Conservation (phyloP, 2,113 vertebrate genomes). For the Tachysurus vachellii region DNA sequence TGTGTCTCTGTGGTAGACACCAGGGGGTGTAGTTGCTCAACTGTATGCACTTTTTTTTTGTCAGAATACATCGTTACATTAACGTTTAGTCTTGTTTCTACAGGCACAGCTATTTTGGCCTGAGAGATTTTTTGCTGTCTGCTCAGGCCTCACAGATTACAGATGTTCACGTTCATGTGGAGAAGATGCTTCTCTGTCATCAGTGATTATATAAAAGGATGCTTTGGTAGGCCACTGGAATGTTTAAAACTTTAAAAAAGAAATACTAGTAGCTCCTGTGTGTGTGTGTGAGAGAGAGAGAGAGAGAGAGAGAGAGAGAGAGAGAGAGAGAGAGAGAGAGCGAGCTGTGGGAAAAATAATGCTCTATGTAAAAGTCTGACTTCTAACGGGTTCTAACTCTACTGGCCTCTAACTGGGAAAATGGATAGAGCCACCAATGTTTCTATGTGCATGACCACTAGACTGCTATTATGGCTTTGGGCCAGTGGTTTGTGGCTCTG, state of each 20-base stretch:
- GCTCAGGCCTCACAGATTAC: background rate
- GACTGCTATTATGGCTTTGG: slow-evolving; percentile 43
- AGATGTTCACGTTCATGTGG: slow-evolving; percentile 8
- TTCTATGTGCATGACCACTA: slow-evolving; percentile 8
- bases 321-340: background rate
- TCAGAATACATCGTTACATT: background rate
- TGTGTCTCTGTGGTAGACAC: background rate
- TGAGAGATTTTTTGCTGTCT: slow-evolving; percentile 6
- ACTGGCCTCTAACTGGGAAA: background rate
- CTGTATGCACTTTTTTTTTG: background rate
- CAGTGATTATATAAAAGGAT: slow-evolving; percentile 35
- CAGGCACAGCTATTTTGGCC: background rate
- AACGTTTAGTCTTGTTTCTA: background rate
- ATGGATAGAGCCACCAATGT: slow-evolving; percentile 36
- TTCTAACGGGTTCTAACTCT: background rate
- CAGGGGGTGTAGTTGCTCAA: slow-evolving; percentile 38
- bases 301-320: background rate
- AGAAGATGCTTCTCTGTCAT: slow-evolving; percentile 42
- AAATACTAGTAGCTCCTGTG: background rate
- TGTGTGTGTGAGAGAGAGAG: background rate
- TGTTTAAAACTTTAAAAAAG: slow-evolving; percentile 11
- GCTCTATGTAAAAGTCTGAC: slow-evolving; percentile 35
- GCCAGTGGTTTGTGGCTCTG: slow-evolving; percentile 44
- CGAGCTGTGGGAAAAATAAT: slow-evolving; percentile 53
- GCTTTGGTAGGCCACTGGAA: slow-evolving; percentile 31